Conservation (phyloP, 2,888 invertebrate genomes). For the Octonoba sinensis region DNA sequence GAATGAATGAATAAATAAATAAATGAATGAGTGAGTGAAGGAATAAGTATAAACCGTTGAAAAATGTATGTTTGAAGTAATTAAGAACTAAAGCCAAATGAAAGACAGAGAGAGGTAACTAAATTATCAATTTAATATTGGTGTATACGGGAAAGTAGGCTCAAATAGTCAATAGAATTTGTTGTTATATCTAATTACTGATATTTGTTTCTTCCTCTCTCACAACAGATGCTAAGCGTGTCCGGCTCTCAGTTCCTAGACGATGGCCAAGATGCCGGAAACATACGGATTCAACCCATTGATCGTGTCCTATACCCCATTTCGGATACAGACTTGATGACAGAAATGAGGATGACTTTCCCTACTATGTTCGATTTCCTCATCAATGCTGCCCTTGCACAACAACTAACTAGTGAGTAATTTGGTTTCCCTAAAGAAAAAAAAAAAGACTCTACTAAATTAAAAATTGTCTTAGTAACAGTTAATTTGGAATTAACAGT, state of each 20-base stretch:
- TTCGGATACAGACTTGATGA: slow-evolving; percentile 33
- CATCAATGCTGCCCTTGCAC: slow-evolving; percentile 27
- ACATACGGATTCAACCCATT: slow-evolving; percentile 49
- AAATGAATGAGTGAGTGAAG: too few species aligned
- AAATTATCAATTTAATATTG: too few species aligned
- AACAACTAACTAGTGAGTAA: slow-evolving; percentile 39
- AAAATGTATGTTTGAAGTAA: too few species aligned
- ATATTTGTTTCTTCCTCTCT: not conserved
- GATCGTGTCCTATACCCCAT: slow-evolving; percentile 55
- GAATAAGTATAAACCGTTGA: too few species aligned
- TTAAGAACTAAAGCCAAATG: too few species aligned
- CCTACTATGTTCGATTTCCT: slow-evolving; percentile 23
- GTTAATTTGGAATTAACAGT: not conserved
- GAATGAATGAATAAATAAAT: too few species aligned
- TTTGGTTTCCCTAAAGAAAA: too few species aligned
- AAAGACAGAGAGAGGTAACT: too few species aligned
- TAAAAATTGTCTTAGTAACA: too few species aligned
- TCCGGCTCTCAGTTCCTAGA: slow-evolving; percentile 59
- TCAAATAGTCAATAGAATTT: not conserved
- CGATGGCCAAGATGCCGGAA: slow-evolving; percentile 14
- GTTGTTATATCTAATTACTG: not conserved
- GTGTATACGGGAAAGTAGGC: too few species aligned
- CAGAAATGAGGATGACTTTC: slow-evolving; percentile 39
- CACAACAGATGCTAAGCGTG: slow-evolving; percentile 43
- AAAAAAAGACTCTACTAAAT: too few species aligned